Percentiles rank a stretch among this genome's conserved stretches.
Evolutionary conservation across 1,140 invertebrate genomes (phyloP).

Genomic region (Drosophila mauritiana): DNA sequence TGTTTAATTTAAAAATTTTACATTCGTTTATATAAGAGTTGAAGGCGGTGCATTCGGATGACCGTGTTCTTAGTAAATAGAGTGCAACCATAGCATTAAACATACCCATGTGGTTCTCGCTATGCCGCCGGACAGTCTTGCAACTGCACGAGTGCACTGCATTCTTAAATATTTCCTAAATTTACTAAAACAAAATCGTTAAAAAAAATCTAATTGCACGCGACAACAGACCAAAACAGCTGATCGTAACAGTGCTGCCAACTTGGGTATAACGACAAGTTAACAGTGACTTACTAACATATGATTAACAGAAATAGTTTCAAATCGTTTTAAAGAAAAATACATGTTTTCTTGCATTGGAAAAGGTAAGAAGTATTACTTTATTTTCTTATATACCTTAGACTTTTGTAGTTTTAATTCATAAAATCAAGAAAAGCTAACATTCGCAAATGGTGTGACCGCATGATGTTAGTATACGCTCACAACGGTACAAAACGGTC

Average conservation of each 20-base stretch:
- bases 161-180: slow-evolving; percentile 40
- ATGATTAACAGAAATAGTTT: background rate
- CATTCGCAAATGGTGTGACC: background rate
- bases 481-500: background rate
- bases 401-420: background rate
- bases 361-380: too few species aligned
- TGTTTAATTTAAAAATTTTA: slow-evolving; percentile 16
- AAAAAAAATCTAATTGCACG: slow-evolving; percentile 40
- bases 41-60: slow-evolving; percentile 6
- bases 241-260: slow-evolving; percentile 37
- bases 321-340: background rate
- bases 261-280: background rate
- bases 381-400: background rate
- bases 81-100: rapidly evolving
- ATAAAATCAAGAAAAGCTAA: background rate
- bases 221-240: slow-evolving; percentile 44
- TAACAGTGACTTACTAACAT: background rate
- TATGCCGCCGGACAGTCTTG: slow-evolving; percentile 37
- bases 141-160: slow-evolving; percentile 63
- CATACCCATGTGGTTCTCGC: slow-evolving; percentile 35
- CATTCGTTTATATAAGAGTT: slow-evolving; percentile 68
- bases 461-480: background rate
- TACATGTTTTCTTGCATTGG: background rate
- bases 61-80: background rate
- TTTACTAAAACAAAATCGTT: slow-evolving; percentile 43